A percentile compares a stretch with the other conserved stretches of the same genome.
These are phyloP conservation scores for Strigamia crassipes DNA, from an alignment of 2,888 invertebrate genomes.

Conservation along the genomic window DNA sequence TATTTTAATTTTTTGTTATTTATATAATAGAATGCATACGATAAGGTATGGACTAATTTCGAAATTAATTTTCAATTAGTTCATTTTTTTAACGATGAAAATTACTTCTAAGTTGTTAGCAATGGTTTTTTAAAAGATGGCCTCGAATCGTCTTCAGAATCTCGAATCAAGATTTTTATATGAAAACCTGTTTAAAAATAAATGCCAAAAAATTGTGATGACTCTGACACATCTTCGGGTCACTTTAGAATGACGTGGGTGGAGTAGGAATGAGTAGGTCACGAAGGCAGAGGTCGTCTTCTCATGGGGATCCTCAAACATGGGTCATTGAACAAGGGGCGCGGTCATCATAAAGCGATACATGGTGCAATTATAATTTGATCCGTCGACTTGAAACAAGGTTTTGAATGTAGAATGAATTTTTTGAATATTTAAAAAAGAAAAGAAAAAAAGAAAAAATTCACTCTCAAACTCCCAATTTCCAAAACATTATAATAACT, in stretches of 20 bases:
- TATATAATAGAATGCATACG: background rate
- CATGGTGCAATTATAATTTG: background rate
- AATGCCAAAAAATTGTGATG: conserved; percentile 25
- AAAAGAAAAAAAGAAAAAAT: background rate
- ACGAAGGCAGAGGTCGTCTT: conserved; percentile 33
- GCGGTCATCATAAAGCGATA: conserved; percentile 18
- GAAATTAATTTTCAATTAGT: background rate
- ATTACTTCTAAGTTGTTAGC: background rate
- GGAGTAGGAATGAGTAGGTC: conserved; percentile 22
- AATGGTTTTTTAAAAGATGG: background rate
- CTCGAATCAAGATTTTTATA: background rate
- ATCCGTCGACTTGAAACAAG: background rate
- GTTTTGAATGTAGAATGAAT: background rate
- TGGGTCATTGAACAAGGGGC: conserved; percentile 30
- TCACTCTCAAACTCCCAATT: background rate
- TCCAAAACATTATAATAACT: background rate
- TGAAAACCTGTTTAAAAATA: conserved; percentile 14
- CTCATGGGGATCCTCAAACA: conserved; percentile 14
- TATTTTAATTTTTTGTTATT: background rate
- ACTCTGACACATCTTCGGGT: conserved; percentile 6
- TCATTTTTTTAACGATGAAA: background rate
- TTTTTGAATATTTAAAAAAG: background rate
- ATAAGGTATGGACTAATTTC: background rate
- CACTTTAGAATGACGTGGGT: conserved; percentile 21
- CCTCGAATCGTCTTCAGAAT: background rate